phyloP scores from a whole-genome alignment of 1,140 invertebrate genomes.

The Camponotus floridanus region DNA sequence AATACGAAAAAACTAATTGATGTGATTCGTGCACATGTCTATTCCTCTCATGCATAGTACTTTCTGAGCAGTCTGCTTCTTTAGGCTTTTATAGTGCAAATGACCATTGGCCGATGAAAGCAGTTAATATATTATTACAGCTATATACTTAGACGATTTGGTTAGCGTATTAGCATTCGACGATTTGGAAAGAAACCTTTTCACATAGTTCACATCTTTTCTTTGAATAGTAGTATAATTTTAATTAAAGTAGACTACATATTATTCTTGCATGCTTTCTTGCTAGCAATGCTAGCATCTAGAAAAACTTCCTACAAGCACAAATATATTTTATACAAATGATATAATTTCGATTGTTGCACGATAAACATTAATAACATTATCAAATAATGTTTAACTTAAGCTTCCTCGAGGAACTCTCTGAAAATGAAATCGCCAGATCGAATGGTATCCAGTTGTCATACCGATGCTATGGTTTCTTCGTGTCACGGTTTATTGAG shows the following conservation, averaged over 20 bases:
- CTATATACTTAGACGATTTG: slow-evolving; percentile 70
- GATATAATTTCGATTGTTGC: neutral
- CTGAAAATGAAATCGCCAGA: slow-evolving; percentile 89
- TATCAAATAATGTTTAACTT: slow-evolving; percentile 59
- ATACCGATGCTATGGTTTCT: slow-evolving; percentile 84
- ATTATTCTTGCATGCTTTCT: slow-evolving; percentile 76
- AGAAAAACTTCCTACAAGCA: slow-evolving; percentile 38
- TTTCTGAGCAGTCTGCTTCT: slow-evolving; percentile 71
- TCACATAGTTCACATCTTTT: slow-evolving; percentile 69
- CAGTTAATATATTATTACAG: slow-evolving; percentile 59
- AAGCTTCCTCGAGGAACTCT: slow-evolving; percentile 81
- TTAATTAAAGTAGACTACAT: slow-evolving; percentile 57
- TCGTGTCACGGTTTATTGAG: slow-evolving; percentile 80
- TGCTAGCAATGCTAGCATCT: slow-evolving; percentile 70
- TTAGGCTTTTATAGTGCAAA: slow-evolving; percentile 78
- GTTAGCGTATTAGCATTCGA: slow-evolving; percentile 68
- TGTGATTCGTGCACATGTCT: slow-evolving; percentile 67
- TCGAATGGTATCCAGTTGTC: slow-evolving; percentile 90
- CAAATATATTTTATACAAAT: slow-evolving; percentile 15
- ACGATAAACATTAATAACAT: slow-evolving; percentile 42
- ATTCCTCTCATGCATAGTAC: slow-evolving; percentile 65
- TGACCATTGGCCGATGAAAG: slow-evolving; percentile 71
- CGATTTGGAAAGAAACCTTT: slow-evolving; percentile 66
- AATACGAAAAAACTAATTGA: neutral
- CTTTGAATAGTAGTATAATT: slow-evolving; percentile 64